Conservation (phyloP, 2,888 invertebrate genomes). For the Sinhomidia bicolor region DNA sequence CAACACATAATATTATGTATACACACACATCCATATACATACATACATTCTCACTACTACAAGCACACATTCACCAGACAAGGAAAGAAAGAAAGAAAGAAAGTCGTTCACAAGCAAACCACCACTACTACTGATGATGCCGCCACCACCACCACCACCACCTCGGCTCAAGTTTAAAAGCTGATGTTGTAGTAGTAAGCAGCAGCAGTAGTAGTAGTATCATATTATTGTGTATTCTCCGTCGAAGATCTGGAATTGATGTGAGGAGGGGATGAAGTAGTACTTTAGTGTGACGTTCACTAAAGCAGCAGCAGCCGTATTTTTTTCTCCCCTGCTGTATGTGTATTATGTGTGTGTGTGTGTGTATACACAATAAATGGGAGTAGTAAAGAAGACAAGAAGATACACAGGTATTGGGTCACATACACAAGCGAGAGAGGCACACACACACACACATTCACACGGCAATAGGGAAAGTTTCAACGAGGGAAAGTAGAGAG, state of each 20-base stretch:
- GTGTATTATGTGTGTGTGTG: constrained; percentile 40
- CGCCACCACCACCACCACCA: constrained; percentile 28
- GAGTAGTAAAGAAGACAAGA: constrained; percentile 63
- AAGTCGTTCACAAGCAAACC: constrained; percentile 22
- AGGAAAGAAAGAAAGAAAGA: constrained; percentile 10
- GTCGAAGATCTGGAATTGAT: constrained; percentile 70
- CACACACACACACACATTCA: neutral
- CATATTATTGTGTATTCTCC: constrained; percentile 71
- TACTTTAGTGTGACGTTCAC: constrained; percentile 66
- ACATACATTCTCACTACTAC: constrained; percentile 17
- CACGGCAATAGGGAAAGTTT: constrained; percentile 29
- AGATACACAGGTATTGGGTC: constrained; percentile 71
- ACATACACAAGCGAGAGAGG: constrained; percentile 56
- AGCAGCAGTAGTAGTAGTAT: constrained; percentile 65
- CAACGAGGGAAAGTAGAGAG: constrained; percentile 49
- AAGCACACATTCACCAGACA: constrained; percentile 17
- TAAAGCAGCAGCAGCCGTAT: neutral
- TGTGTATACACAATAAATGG: constrained; percentile 73
- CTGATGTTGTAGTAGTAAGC: neutral
- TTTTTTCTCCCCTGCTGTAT: constrained; percentile 46
- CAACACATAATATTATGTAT: constrained; percentile 60
- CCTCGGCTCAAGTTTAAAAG: constrained; percentile 22
- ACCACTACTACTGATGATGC: neutral
- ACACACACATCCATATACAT: constrained; percentile 24
- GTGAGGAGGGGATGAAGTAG: constrained; percentile 74